phyloP scores from a whole-genome alignment of 2,888 invertebrate species.

The Morpho achilles region DNA sequence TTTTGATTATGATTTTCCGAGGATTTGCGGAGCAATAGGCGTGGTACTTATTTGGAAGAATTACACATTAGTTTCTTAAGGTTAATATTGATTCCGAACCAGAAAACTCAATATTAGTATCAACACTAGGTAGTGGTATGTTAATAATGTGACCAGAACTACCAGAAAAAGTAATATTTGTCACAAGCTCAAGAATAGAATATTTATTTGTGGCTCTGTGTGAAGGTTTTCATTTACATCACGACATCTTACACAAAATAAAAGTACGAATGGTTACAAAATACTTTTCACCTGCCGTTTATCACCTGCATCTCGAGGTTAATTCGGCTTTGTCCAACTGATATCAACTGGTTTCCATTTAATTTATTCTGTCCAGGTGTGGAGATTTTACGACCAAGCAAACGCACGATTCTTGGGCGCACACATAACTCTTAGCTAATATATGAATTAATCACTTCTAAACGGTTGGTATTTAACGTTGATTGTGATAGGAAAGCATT shows the following conservation, averaged over 20 bases:
- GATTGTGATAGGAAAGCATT: conserved; percentile 32
- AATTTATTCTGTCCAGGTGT: conserved; percentile 24
- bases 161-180: too few relatives aligned
- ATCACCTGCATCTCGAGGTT: conserved; percentile 26
- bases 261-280: conserved; percentile 16
- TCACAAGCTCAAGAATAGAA: too few relatives aligned
- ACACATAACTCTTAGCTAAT: conserved; percentile 29
- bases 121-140: too few relatives aligned
- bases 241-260: conserved; percentile 6
- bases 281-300: conserved; percentile 20
- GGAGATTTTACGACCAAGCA: conserved; percentile 16
- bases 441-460: conserved; percentile 35
- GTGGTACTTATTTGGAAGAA: too few relatives aligned
- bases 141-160: too few relatives aligned
- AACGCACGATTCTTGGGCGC: conserved; percentile 2
- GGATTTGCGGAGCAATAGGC: too few relatives aligned
- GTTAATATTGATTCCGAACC: too few relatives aligned
- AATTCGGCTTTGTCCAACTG: conserved; percentile 10
- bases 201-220: not conserved
- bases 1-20: too few relatives aligned
- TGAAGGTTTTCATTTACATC: not conserved
- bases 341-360: conserved; percentile 12
- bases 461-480: conserved; percentile 32
- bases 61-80: too few relatives aligned
- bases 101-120: too few relatives aligned